A percentile compares a stretch with the other conserved stretches of the same genome.
These are phyloP conservation scores for Amphiprion clarkii DNA, from an alignment of 2,797 vertebrate genomes.

Conservation along the genomic window DNA sequence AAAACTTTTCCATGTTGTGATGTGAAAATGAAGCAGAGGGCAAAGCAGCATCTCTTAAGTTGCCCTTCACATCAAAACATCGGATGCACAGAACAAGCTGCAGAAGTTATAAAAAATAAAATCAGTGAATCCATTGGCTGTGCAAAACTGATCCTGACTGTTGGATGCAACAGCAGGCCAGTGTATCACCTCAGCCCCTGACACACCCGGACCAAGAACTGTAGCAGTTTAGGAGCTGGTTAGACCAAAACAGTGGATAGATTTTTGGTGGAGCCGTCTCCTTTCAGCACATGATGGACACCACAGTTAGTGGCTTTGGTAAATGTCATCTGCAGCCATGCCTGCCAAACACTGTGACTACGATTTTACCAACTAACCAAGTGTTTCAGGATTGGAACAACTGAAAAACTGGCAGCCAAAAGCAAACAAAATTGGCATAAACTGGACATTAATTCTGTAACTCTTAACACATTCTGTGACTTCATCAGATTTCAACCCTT, in stretches of 20 bases:
- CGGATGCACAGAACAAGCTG: slow-evolving; percentile 40
- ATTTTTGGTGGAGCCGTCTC: neutral
- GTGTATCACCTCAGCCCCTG: slow-evolving; percentile 52
- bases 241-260: slow-evolving; percentile 30
- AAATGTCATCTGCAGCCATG: slow-evolving; percentile 1
- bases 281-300: slow-evolving; percentile 11
- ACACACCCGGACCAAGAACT: slow-evolving; percentile 27
- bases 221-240: slow-evolving; percentile 34
- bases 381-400: neutral
- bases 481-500: neutral
- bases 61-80: slow-evolving; percentile 55
- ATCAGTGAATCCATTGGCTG: slow-evolving; percentile 52
- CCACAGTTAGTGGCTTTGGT: neutral
- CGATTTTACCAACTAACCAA: neutral
- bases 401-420: neutral
- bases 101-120: slow-evolving; percentile 22
- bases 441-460: neutral
- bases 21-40: slow-evolving; percentile 23
- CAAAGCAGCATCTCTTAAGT: slow-evolving; percentile 33
- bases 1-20: slow-evolving; percentile 13
- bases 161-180: slow-evolving; percentile 13
- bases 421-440: slow-evolving; percentile 1
- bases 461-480: neutral
- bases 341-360: neutral
- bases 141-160: slow-evolving; percentile 35